A percentile compares a stretch with the other conserved stretches of the same genome.
phyloP scores from a whole-genome alignment of 2,797 vertebrate genomes.

The Takifugu rubripes region DNA sequence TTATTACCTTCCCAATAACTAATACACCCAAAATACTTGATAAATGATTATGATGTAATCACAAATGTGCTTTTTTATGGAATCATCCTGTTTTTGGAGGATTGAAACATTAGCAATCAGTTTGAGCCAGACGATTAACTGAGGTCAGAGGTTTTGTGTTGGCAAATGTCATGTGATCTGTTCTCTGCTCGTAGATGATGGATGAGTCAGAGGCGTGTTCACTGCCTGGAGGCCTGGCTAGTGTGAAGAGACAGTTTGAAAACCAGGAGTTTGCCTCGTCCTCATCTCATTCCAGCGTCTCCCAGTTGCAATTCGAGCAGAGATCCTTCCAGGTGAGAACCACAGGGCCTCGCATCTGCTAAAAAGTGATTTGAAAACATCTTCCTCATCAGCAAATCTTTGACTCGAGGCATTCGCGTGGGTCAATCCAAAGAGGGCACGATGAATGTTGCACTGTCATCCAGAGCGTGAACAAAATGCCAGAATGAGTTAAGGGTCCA shows the following conservation, averaged over 20 bases:
- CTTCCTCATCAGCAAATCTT: background rate
- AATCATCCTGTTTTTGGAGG: too few species aligned
- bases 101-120: slow-evolving; percentile 16
- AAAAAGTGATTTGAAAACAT: too few species aligned
- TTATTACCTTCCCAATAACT: background rate
- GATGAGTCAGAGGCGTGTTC: slow-evolving; percentile 83
- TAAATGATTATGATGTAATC: background rate
- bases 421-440: slow-evolving; percentile 53
- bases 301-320: slow-evolving; percentile 80
- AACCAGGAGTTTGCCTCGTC: slow-evolving; percentile 74
- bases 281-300: slow-evolving; percentile 76
- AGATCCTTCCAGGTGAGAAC: slow-evolving; percentile 81
- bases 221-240: slow-evolving; percentile 89
- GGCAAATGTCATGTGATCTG: slow-evolving; percentile 9
- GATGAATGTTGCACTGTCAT: slow-evolving; percentile 43
- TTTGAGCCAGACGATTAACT: slow-evolving; percentile 3
- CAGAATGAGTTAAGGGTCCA: slow-evolving; percentile 38
- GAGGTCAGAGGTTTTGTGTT: slow-evolving; percentile 14
- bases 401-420: background rate
- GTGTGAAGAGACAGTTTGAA: slow-evolving; percentile 92
- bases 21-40: background rate
- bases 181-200: slow-evolving; percentile 70
- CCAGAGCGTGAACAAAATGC: slow-evolving; percentile 44
- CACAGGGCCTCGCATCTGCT: background rate
- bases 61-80: background rate